These are phyloP conservation scores for Sarcophaga bullata DNA, from an alignment of 1,140 invertebrate species.

Conservation along the genomic window DNA sequence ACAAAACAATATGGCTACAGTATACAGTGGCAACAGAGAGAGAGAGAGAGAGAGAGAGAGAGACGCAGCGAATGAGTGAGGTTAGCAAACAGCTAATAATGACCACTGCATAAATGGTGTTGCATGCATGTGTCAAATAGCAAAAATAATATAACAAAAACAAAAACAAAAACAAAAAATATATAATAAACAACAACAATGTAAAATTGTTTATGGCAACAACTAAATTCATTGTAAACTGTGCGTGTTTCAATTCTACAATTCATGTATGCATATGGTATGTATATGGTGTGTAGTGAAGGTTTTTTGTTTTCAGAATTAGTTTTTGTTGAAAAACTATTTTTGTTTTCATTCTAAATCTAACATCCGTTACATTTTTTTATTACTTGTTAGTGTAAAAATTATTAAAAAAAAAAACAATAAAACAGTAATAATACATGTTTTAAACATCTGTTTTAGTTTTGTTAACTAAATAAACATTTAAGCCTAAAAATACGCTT, in stretches of 20 bases:
- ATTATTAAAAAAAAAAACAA: not conserved
- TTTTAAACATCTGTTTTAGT: not conserved
- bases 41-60: no score
- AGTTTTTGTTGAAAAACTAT: not conserved
- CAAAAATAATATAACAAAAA: not conserved
- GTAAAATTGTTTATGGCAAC: no score
- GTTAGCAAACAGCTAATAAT: not conserved
- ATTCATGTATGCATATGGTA: not conserved
- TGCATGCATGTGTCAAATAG: not conserved
- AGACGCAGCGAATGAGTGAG: no score
- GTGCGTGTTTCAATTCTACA: no score
- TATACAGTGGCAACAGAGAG: no score
- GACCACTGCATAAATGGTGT: slow-evolving; percentile 3
- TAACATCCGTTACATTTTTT: not conserved
- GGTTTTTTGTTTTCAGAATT: not conserved
- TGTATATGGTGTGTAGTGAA: not conserved
- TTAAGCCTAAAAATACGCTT: not conserved
- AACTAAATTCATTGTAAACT: no score
- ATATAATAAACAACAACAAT: no score
- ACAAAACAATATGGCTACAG: no score
- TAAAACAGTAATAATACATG: not conserved
- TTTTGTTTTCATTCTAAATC: not conserved
- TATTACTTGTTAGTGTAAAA: not conserved
- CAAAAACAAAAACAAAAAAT: not conserved
- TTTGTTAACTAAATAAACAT: not conserved